These are phyloP conservation scores for Prionailurus bengalensis DNA, from an alignment of 2,113 vertebrate genomes.

Conservation along the genomic window DNA sequence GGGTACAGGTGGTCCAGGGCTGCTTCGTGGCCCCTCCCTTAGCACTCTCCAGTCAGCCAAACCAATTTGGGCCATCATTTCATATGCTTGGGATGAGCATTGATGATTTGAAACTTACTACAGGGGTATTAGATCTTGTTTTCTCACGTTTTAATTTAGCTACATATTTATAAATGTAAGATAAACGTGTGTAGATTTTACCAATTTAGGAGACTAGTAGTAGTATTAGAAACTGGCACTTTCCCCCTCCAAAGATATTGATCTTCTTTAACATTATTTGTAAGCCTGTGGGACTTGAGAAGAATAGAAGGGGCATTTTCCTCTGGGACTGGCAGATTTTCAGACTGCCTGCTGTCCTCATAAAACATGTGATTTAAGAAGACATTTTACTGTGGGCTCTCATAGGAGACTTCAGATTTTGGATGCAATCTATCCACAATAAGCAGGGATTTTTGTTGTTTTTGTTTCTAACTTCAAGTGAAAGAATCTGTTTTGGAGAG, in stretches of 20 bases:
- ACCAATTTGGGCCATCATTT: neutral
- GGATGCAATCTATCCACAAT: neutral
- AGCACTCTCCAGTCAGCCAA: neutral
- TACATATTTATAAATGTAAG: neutral
- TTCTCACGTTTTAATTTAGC: slow-evolving; percentile 57
- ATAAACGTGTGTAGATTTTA: neutral
- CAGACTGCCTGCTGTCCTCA: neutral
- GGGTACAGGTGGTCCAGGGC: neutral
- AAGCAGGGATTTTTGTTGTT: neutral
- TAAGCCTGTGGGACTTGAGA: neutral
- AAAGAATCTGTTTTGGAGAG: slow-evolving; percentile 45
- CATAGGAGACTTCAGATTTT: neutral
- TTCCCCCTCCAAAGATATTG: neutral
- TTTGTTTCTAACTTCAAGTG: slow-evolving; percentile 17
- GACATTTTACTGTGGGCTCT: neutral
- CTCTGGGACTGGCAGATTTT: neutral
- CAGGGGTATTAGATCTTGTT: neutral
- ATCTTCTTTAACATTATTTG: slow-evolving; percentile 1
- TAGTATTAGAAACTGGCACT: slow-evolving; percentile 6
- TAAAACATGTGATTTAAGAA: slow-evolving; percentile 38
- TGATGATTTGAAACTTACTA: neutral
- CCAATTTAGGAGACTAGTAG: neutral
- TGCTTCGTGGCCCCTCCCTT: neutral
- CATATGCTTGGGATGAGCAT: neutral
- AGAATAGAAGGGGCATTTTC: neutral